Percentiles rank a stretch among this genome's conserved stretches.
Evolutionary conservation across 2,113 vertebrate species (phyloP).

Genomic region (Cercocebus atys): DNA sequence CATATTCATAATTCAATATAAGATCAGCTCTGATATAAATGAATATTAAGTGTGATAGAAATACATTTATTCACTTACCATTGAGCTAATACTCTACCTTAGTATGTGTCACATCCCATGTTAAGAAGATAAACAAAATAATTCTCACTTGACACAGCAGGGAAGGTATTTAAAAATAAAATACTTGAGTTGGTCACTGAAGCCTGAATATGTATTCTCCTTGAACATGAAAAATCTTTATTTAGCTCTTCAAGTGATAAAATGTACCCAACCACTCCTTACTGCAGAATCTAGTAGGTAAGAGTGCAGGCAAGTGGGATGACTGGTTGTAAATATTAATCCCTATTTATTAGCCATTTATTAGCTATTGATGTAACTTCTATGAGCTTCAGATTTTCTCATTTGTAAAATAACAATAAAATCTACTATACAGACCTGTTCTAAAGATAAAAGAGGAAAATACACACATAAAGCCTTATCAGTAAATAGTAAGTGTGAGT

Average conservation of each 20-base stretch:
- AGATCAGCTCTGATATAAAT: neutral
- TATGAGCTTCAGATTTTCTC: neutral
- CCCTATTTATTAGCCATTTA: neutral
- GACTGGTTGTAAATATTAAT: neutral
- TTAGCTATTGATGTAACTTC: neutral
- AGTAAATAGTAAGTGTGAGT: neutral
- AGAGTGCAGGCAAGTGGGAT: neutral
- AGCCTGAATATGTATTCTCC: neutral
- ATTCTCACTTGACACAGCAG: neutral
- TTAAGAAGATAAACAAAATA: neutral
- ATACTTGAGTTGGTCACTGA: neutral
- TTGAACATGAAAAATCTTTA: neutral
- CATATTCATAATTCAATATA: neutral
- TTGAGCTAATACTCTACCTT: neutral
- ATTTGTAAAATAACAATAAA: neutral
- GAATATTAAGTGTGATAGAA: neutral
- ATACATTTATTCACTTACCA: neutral
- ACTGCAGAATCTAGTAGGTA: neutral
- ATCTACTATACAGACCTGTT: neutral
- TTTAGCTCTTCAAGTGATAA: slow-evolving; percentile 15
- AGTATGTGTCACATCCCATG: neutral
- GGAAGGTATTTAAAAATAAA: neutral
- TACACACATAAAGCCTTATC: neutral
- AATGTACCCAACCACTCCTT: neutral
- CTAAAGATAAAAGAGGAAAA: neutral